Evolutionary conservation across 2,888 invertebrate genomes (phyloP).

Genomic region (Stenolophus ochropezus): DNA sequence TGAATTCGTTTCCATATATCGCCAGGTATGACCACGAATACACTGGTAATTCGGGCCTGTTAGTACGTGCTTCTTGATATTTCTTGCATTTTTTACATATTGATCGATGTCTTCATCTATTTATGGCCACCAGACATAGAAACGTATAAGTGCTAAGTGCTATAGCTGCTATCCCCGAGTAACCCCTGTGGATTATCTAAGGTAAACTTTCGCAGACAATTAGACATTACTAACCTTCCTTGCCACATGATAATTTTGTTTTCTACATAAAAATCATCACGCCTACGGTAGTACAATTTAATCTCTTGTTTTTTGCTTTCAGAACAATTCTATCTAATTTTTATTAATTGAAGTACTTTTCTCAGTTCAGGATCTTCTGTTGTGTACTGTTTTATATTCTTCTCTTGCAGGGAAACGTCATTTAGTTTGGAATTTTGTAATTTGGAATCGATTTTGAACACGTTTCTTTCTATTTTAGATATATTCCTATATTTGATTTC

Average conservation of each 20-base stretch:
- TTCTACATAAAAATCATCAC: neutral
- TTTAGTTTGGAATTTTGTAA: neutral
- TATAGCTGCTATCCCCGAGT: neutral
- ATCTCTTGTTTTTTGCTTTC: too few relatives aligned
- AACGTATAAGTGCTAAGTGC: too few relatives aligned
- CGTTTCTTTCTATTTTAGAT: too few relatives aligned
- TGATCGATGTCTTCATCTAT: too few relatives aligned
- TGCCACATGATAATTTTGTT: too few relatives aligned
- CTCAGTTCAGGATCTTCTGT: too few relatives aligned
- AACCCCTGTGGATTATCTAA: neutral
- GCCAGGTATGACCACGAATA: neutral
- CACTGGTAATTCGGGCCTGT: neutral
- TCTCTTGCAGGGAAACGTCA: neutral
- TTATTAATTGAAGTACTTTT: too few relatives aligned
- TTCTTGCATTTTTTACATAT: neutral
- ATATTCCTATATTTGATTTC: neutral
- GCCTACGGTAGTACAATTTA: neutral
- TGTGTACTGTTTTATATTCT: neutral
- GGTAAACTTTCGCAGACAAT: neutral
- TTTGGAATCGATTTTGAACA: too few relatives aligned
- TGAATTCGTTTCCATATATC: neutral
- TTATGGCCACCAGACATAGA: too few relatives aligned
- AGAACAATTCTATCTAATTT: too few relatives aligned
- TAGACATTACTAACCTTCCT: neutral
- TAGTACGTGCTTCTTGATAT: neutral